Percentiles rank a stretch among this genome's conserved stretches.
Conservation (phyloP, 2,113 vertebrate genomes). For the Tricholaema leucomelas region DNA sequence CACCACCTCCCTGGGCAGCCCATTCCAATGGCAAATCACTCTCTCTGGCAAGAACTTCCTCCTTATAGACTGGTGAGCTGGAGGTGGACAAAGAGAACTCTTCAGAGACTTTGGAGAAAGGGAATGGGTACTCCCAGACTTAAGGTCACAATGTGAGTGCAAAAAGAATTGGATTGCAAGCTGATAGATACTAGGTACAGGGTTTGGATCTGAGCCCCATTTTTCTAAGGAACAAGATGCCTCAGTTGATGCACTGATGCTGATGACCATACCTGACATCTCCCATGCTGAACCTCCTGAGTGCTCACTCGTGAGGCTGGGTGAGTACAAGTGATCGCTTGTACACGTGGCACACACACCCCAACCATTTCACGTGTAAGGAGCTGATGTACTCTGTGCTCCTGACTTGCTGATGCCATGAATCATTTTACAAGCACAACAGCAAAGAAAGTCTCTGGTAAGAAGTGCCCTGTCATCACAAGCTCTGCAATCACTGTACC, state of each 20-base stretch:
- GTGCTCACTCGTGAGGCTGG: accelerated
- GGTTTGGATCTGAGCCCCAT: too few species aligned
- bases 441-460: neutral
- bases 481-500: neutral
- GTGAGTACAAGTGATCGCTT: neutral
- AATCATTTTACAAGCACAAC: neutral
- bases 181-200: neutral
- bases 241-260: neutral
- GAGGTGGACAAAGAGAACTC: neutral
- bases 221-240: neutral
- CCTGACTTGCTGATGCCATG: neutral
- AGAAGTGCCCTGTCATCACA: neutral
- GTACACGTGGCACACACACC: neutral
- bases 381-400: accelerated
- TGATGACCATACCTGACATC: neutral
- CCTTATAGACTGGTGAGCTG: neutral
- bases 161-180: neutral
- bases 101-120: neutral
- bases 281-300: neutral
- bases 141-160: neutral
- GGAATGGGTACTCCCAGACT: neutral
- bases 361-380: accelerated
- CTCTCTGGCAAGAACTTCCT: too few species aligned
- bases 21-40: too few species aligned
- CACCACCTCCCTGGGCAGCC: too few species aligned